Conservation (phyloP, 1,140 invertebrate genomes). For the Helicoverpa zea region DNA sequence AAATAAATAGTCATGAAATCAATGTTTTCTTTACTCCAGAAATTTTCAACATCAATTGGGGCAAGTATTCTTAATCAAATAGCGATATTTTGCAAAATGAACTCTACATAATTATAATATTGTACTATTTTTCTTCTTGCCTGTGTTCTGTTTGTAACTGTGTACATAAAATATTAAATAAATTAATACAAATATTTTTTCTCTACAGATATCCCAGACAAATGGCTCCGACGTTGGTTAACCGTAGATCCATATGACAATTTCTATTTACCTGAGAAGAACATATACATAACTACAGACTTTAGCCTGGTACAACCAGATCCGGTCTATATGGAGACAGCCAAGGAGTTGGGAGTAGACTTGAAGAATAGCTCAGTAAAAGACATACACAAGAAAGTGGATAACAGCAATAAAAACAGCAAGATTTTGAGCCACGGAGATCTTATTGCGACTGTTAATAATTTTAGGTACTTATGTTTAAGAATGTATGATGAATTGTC, state of each 20-base stretch:
- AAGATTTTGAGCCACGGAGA: conserved; percentile 70
- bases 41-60: conserved; percentile 6
- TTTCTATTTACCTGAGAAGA: conserved; percentile 92
- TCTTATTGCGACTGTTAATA: conserved; percentile 77
- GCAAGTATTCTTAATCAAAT: neutral
- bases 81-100: too few relatives aligned
- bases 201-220: conserved; percentile 86
- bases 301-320: conserved; percentile 89
- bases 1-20: too few relatives aligned
- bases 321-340: conserved; percentile 64
- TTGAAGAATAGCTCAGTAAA: conserved; percentile 64
- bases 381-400: conserved; percentile 71
- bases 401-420: conserved; percentile 30
- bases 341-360: conserved; percentile 68
- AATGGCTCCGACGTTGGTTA: conserved; percentile 88
- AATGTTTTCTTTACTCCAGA: neutral
- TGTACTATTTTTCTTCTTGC: too few relatives aligned
- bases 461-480: conserved; percentile 74
- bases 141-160: too few relatives aligned
- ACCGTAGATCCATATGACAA: conserved; percentile 86
- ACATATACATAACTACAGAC: conserved; percentile 94
- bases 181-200: neutral
- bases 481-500: neutral
- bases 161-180: neutral
- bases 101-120: too few relatives aligned